These are phyloP conservation scores for Pterostichus niger DNA, from an alignment of 2,888 invertebrate species.

Conservation along the genomic window DNA sequence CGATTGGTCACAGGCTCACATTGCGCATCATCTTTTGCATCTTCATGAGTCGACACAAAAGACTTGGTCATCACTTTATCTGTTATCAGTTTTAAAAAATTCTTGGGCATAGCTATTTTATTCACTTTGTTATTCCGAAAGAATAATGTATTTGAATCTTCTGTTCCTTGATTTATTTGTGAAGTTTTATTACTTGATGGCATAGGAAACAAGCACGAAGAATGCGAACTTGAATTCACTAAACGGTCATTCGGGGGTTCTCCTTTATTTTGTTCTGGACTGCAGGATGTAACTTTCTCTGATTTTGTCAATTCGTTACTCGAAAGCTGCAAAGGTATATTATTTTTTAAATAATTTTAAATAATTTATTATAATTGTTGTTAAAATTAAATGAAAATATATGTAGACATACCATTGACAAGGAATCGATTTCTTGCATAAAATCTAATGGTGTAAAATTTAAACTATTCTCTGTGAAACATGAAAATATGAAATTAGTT, in stretches of 20 bases:
- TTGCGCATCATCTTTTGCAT: constrained; percentile 44
- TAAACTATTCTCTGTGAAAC: constrained; percentile 32
- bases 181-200: constrained; percentile 33
- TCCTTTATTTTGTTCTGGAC: constrained; percentile 28
- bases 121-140: constrained; percentile 54
- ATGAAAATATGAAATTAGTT: not conserved
- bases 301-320: not conserved
- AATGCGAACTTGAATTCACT: constrained; percentile 23
- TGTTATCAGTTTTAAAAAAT: constrained; percentile 58
- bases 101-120: constrained; percentile 57
- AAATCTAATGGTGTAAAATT: constrained; percentile 24
- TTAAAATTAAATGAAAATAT: not conserved
- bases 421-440: constrained; percentile 50
- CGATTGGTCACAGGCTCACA: constrained; percentile 22
- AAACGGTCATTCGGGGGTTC: not conserved
- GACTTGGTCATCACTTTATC: constrained; percentile 62
- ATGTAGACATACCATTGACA: constrained; percentile 41
- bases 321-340: not conserved
- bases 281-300: constrained; percentile 9
- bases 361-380: no score
- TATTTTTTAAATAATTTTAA: not conserved
- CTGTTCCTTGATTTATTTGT: constrained; percentile 34
- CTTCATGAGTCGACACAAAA: constrained; percentile 49
- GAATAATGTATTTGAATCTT: constrained; percentile 49
- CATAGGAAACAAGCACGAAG: constrained; percentile 35